A percentile compares a stretch with the other conserved stretches of the same genome.
Conservation (phyloP, 2,113 vertebrate species). For the Nansenia antarctica region DNA sequence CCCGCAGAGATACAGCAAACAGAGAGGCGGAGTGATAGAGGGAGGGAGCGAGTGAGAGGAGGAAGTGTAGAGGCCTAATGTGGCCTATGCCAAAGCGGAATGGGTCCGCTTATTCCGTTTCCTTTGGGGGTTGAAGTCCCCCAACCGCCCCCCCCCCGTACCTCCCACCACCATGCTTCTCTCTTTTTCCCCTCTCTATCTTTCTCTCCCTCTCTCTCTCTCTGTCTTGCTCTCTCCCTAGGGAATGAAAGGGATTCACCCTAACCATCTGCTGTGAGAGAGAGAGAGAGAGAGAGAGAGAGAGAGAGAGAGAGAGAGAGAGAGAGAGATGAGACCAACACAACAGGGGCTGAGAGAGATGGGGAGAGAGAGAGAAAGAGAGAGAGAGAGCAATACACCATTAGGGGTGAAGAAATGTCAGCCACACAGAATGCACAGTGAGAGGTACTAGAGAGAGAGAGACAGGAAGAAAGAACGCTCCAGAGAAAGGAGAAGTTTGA, state of each 20-base stretch:
- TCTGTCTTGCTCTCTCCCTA: constrained; percentile 59
- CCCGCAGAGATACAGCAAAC: neutral
- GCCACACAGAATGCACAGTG: neutral
- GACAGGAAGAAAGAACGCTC: neutral
- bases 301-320: constrained; percentile 2
- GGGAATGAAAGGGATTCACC: constrained; percentile 50
- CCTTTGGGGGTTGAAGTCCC: too few species aligned
- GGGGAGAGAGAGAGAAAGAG: constrained; percentile 22
- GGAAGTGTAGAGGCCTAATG: neutral
- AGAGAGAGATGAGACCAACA: constrained; percentile 5
- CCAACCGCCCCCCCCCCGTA: too few species aligned
- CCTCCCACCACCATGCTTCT: too few species aligned
- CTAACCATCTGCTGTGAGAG: constrained; percentile 55
- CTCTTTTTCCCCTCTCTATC: too few species aligned
- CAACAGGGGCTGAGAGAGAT: neutral
- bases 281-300: constrained; percentile 11
- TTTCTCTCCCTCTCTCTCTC: constrained; percentile 21
- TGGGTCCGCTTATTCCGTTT: too few species aligned
- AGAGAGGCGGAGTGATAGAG: neutral
- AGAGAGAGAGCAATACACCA: constrained; percentile 34
- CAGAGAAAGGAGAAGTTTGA: constrained; percentile 59
- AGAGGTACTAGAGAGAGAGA: neutral
- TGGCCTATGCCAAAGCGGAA: too few species aligned
- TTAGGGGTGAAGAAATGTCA: constrained; percentile 21
- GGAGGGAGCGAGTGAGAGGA: neutral